Evolutionary conservation across 2,888 invertebrate species (phyloP), one percentile per base, ranked within the genome.

Genomic region (Polyommatus iphigenia): DNA sequence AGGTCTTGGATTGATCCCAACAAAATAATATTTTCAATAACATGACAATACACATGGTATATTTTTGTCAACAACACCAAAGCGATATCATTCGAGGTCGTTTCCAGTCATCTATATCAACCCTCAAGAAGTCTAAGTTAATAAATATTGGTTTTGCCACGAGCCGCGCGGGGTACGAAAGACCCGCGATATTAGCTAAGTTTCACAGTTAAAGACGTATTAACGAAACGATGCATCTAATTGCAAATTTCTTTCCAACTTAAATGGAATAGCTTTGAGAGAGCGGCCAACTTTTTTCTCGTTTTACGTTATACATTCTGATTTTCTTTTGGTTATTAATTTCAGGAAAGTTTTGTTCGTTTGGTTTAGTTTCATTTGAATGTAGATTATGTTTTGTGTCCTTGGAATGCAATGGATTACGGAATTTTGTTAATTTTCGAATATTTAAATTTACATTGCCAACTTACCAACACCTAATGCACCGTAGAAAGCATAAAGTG

Each of bases 201-300:
- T 82, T 83, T 80, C 79, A 80, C 79, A 54, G 76, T 78, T 78
- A 77, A 78, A 80, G 79, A 77, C 59, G 81, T 78, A 81, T 81
- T 82, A 81, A 80, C 79, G 46, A 73, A 73, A 46, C 79, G 76
- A 81, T 82, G 81, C 82, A 83, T 83, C 83, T 84, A 84, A 82
- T 84, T 83, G 83, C 80, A 83, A 84, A 84, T 82, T 81, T 83
- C 82, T 81, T 80, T 79, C 79, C 71, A 79, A 81, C 71, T 81
- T 79, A 77, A 80, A 81, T 80, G 78, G 78, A 76, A 78, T 77
- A 77, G 79, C 76, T 80, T 81, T 79, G 5, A 77, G 79, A 78
- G 79, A 72, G 72, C 78, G 57, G 2, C 32, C 67, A 71, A 78
- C 67, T 29, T 79, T 80, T 76, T 78, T 76, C 77, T 79, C 77